A percentile compares a stretch with the other conserved stretches of the same genome.
Conservation (phyloP, 2,888 invertebrate genomes). For the Eustalomyia histrio region DNA sequence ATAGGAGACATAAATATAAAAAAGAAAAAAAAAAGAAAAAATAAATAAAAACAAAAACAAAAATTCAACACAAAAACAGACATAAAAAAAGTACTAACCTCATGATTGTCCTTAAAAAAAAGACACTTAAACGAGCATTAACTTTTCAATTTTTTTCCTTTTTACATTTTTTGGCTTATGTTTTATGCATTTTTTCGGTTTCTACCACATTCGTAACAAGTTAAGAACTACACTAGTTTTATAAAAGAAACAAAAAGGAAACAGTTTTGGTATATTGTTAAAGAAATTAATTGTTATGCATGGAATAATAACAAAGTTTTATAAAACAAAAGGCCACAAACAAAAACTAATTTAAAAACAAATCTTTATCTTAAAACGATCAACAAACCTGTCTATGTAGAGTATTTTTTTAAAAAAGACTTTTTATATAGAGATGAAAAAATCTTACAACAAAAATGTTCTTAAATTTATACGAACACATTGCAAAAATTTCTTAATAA, state of each 20-base stretch:
- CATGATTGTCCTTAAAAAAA: conserved; percentile 62
- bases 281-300: conserved; percentile 65
- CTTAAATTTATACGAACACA: too few relatives aligned
- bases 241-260: background rate
- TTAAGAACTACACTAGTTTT: background rate
- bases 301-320: conserved; percentile 61
- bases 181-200: conserved; percentile 56
- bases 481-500: too few relatives aligned
- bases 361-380: background rate
- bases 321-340: background rate
- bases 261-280: conserved; percentile 44
- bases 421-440: background rate
- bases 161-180: conserved; percentile 13
- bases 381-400: background rate
- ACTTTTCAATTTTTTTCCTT: conserved; percentile 32
- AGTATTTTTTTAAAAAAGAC: background rate
- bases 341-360: background rate
- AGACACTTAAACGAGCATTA: conserved; percentile 59
- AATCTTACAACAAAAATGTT: too few relatives aligned
- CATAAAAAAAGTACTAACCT: conserved; percentile 34
- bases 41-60: too few relatives aligned
- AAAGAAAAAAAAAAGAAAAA: conserved; percentile 11
- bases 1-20: conserved; percentile 39
- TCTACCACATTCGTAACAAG: conserved; percentile 13
- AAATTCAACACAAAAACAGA: background rate